These are phyloP conservation scores for Scaptomyza pallida DNA, from an alignment of 1,140 invertebrate genomes.

Conservation along the genomic window DNA sequence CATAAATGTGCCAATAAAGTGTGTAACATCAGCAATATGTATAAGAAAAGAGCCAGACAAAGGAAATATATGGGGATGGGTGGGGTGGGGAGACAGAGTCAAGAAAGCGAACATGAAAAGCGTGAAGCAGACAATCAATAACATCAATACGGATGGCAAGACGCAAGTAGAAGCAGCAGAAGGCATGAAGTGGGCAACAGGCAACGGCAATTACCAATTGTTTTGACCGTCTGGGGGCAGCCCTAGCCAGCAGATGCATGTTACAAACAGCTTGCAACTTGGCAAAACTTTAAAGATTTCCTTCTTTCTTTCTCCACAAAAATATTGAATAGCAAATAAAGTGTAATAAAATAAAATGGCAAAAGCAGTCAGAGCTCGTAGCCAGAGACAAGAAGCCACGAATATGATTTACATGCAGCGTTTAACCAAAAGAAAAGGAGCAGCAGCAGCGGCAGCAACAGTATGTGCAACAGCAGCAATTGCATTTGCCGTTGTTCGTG, in stretches of 20 bases:
- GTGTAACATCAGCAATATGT: conserved; percentile 39
- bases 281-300: conserved; percentile 45
- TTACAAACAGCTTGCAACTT: conserved; percentile 18
- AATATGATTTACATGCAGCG: conserved; percentile 75
- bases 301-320: conserved; percentile 57
- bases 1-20: conserved; percentile 53
- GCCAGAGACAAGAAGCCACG: conserved; percentile 38
- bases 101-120: conserved; percentile 61
- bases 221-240: conserved; percentile 11
- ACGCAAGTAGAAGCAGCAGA: no score
- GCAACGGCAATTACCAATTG: conserved; percentile 69
- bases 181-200: conserved; percentile 59
- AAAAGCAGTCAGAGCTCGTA: not conserved
- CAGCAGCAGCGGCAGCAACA: conserved; percentile 27
- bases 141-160: conserved; percentile 35
- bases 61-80: not conserved
- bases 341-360: conserved; percentile 56
- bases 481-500: conserved; percentile 74
- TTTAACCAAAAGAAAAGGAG: conserved; percentile 26
- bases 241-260: conserved; percentile 24
- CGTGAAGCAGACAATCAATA: conserved; percentile 77
- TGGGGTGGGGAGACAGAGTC: not conserved
- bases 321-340: conserved; percentile 71
- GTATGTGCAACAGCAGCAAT: conserved; percentile 26
- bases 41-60: conserved; percentile 13